phyloP scores from a whole-genome alignment of 2,888 invertebrate genomes.

The Aphidoletes aphidimyza region DNA sequence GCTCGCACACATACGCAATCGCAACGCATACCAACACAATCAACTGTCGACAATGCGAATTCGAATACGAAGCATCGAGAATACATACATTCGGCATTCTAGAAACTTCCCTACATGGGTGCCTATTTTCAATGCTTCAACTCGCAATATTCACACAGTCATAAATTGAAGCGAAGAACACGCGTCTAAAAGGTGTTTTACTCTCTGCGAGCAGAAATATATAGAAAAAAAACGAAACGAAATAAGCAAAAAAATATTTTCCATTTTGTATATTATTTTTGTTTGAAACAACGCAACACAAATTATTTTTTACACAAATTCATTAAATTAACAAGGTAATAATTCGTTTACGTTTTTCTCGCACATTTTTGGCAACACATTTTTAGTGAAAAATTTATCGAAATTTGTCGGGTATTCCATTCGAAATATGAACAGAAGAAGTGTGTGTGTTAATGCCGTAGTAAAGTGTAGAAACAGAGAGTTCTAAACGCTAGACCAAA shows the following conservation, averaged over 20 bases:
- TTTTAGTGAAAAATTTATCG: background rate
- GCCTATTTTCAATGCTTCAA: constrained; percentile 25
- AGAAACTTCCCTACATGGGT: constrained; percentile 54
- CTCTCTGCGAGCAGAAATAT: constrained; percentile 6
- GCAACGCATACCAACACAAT: background rate
- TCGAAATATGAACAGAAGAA: too few relatives aligned
- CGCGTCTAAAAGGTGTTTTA: constrained; percentile 53
- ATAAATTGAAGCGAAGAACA: constrained; percentile 34
- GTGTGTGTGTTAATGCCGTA: too few relatives aligned
- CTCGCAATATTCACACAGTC: constrained; percentile 52
- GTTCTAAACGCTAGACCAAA: too few relatives aligned
- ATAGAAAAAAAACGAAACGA: constrained; percentile 16
- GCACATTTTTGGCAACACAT: too few relatives aligned
- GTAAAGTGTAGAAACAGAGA: too few relatives aligned
- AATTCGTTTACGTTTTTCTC: background rate
- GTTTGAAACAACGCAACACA: background rate
- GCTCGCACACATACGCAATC: background rate
- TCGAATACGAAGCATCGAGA: constrained; percentile 26
- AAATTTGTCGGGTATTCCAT: background rate
- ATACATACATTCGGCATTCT: constrained; percentile 44
- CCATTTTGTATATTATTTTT: background rate
- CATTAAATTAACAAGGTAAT: too few relatives aligned
- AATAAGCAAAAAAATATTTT: background rate
- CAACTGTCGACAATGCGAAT: background rate
- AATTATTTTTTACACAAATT: background rate